Percentiles rank a stretch among this genome's conserved stretches.
phyloP scores from a whole-genome alignment of 2,888 invertebrate species.

The Eilema griseolum region DNA sequence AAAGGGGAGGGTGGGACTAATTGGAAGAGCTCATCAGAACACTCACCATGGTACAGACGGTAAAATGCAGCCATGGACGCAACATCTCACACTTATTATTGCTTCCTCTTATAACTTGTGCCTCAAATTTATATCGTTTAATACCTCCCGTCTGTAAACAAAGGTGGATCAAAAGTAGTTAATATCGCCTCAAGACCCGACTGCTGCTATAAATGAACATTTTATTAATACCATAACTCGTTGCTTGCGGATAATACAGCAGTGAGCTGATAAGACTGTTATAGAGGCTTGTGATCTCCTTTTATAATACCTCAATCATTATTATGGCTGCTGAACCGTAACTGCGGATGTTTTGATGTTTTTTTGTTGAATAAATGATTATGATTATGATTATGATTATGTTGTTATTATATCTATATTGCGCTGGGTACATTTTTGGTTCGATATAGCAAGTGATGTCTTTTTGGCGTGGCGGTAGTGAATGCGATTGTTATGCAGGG shows the following conservation, averaged over 20 bases:
- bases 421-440: neutral
- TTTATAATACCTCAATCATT: neutral
- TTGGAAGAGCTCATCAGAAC: no score
- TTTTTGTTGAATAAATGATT: no score
- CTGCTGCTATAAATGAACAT: neutral
- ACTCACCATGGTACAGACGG: no score
- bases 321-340: neutral
- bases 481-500: no score
- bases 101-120: conserved; percentile 8
- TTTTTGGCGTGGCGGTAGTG: no score
- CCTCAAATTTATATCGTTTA: conserved; percentile 11
- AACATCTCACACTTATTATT: neutral
- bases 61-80: no score
- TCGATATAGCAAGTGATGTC: neutral
- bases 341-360: neutral
- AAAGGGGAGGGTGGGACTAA: no score
- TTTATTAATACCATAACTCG: conserved; percentile 16
- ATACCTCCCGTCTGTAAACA: conserved; percentile 18
- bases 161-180: conserved; percentile 15
- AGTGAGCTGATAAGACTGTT: conserved; percentile 2
- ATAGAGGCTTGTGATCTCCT: neutral
- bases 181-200: conserved; percentile 9
- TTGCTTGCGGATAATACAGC: neutral
- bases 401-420: neutral
- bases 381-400: no score